Evolutionary conservation across 2,113 vertebrate species (phyloP).

Genomic region (Brevimyrus niger): DNA sequence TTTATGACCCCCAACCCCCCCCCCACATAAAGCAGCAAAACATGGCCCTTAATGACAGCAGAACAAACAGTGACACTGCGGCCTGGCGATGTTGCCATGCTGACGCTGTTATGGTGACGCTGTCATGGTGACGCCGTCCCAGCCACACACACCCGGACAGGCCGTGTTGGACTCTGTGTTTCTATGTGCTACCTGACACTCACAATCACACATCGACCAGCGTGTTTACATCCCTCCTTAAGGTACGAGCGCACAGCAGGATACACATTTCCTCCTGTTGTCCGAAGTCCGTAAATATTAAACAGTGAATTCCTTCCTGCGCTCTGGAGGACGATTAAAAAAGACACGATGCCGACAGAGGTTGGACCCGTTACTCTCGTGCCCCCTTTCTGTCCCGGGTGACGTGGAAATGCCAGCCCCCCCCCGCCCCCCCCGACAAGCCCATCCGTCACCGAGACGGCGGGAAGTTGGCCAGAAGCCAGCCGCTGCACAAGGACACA

Average conservation of each 20-base stretch:
- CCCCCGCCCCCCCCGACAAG: background rate
- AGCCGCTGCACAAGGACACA: background rate
- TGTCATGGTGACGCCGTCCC: background rate
- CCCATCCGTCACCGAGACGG: background rate
- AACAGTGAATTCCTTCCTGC: slow-evolving; percentile 8
- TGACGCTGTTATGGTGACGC: background rate
- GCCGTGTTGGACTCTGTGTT: background rate
- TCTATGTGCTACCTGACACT: background rate
- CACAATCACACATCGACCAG: background rate
- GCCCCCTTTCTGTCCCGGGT: background rate
- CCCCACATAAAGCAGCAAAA: background rate
- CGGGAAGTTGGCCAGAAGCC: background rate
- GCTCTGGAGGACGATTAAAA: background rate
- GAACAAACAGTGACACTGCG: background rate
- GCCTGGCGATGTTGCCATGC: background rate
- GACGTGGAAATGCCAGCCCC: background rate
- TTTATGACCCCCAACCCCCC: background rate
- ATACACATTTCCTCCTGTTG: background rate
- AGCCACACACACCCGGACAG: background rate
- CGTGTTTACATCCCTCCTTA: background rate
- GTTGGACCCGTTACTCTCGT: background rate
- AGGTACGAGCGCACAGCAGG: background rate
- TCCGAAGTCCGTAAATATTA: background rate
- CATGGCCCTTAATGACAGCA: background rate
- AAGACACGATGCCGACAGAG: background rate